Evolutionary conservation across 2,113 vertebrate species (phyloP).

Genomic region (Nycticebus coucang): DNA sequence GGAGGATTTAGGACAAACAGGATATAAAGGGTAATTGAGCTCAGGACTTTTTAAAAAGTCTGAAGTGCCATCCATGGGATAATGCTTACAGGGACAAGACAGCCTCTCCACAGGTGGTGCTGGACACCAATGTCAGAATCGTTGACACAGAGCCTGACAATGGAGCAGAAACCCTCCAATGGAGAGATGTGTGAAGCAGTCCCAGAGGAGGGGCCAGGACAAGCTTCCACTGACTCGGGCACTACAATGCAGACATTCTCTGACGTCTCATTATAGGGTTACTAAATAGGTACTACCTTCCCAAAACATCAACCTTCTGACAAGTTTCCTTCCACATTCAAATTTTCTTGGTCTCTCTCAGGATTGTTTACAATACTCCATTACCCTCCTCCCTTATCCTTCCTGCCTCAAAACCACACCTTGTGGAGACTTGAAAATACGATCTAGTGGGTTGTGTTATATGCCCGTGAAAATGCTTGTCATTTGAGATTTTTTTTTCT

Average conservation of each 20-base stretch:
- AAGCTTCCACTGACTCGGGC: not conserved
- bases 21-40: not conserved
- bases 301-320: constrained; percentile 22
- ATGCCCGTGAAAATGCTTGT: not conserved
- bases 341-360: constrained; percentile 19
- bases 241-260: not conserved
- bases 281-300: not conserved
- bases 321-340: not conserved
- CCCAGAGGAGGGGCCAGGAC: not conserved
- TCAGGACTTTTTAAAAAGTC: not conserved
- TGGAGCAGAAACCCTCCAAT: not conserved
- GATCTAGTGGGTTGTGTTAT: not conserved
- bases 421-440: not conserved
- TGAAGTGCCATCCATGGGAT: not conserved
- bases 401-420: not conserved
- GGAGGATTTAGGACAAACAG: not conserved
- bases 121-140: not conserved
- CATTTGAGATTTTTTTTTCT: not conserved
- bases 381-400: not conserved
- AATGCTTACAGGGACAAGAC: not conserved
- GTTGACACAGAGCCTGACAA: not conserved
- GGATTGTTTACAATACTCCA: not conserved
- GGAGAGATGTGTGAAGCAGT: accelerated
- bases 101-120: not conserved
- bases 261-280: accelerated